Evolutionary conservation across 2,797 vertebrate genomes (phyloP).

Genomic region (Eutrigla gurnardus): DNA sequence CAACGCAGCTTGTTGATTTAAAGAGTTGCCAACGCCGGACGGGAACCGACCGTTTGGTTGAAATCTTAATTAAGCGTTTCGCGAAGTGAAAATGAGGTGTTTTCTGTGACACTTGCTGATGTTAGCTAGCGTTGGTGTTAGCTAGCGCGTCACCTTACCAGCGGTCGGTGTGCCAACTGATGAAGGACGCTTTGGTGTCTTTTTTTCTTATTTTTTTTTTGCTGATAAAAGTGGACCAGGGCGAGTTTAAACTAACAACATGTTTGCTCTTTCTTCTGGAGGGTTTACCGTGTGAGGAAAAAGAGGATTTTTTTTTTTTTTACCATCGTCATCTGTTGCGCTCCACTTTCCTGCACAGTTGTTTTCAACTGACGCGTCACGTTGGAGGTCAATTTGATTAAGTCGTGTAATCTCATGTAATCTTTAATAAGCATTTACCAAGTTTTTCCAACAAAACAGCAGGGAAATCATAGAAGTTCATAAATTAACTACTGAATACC

Average conservation of each 20-base stretch:
- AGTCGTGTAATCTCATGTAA: background rate
- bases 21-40: background rate
- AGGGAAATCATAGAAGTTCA: no score
- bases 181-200: background rate
- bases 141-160: constrained; percentile 60
- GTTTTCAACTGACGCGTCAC: background rate
- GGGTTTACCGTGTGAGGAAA: background rate
- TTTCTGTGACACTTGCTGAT: constrained; percentile 1
- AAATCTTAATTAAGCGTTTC: background rate
- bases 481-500: no score
- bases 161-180: background rate
- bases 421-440: no score
- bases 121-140: constrained; percentile 28
- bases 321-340: constrained; percentile 15
- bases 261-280: accelerated
- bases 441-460: no score
- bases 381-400: background rate
- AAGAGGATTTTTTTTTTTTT: background rate
- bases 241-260: background rate
- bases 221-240: accelerated
- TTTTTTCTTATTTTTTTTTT: background rate
- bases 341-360: background rate
- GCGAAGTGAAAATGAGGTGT: background rate
- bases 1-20: accelerated
- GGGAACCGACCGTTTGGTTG: accelerated